These are phyloP conservation scores for Climacteris rufus DNA, from an alignment of 2,113 vertebrate species.

Conservation along the genomic window DNA sequence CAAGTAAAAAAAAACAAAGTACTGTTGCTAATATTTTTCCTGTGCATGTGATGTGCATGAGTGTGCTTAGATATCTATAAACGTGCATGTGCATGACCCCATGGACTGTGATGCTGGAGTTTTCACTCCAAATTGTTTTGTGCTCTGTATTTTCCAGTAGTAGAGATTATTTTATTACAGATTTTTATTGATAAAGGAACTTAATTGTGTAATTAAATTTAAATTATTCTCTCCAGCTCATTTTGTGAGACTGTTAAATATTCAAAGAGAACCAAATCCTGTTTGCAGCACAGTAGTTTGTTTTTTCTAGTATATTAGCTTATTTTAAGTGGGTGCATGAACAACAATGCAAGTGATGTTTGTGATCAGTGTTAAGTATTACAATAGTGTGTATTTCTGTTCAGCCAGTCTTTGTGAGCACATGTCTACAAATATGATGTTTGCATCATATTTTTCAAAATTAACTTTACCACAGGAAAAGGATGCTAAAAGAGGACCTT, in stretches of 20 bases:
- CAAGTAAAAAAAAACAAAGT: not conserved
- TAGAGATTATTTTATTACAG: conserved; percentile 48
- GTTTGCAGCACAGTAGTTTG: not conserved
- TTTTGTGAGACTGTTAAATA: not conserved
- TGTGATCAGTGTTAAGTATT: not conserved
- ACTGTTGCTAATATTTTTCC: conserved; percentile 58
- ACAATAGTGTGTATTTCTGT: not conserved
- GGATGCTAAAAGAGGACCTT: conserved; percentile 71
- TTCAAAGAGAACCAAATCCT: not conserved
- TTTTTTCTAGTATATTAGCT: not conserved
- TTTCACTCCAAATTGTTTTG: conserved; percentile 58
- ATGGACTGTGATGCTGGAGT: conserved; percentile 35
- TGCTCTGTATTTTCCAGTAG: conserved; percentile 46
- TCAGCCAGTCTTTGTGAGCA: conserved; percentile 32
- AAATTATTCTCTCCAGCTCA: not conserved
- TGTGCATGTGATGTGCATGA: conserved; percentile 61
- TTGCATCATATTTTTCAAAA: conserved; percentile 60
- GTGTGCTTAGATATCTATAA: conserved; percentile 23
- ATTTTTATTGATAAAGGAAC: not conserved
- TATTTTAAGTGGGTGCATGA: conserved; percentile 32
- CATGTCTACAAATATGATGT: conserved; percentile 60
- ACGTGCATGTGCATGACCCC: conserved; percentile 74
- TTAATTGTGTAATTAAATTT: not conserved
- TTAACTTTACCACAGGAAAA: conserved; percentile 53
- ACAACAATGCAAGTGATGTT: not conserved